phyloP scores from a whole-genome alignment of 2,888 invertebrate species.

The Cosmorhoe ocellata region DNA sequence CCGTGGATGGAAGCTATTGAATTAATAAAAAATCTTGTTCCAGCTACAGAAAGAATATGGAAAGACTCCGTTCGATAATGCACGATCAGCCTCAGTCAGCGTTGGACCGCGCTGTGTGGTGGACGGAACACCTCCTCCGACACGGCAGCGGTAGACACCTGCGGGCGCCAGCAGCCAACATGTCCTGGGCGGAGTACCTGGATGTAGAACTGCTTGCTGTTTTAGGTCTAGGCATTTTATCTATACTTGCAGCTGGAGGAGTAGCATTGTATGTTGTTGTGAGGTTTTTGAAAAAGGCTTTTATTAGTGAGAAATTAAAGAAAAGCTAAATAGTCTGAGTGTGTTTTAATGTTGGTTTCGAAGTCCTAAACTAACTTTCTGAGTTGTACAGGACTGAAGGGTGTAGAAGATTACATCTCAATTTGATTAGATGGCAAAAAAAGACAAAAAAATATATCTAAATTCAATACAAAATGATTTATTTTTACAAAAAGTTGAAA shows the following conservation, averaged over 20 bases:
- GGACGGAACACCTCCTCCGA: constrained; percentile 71
- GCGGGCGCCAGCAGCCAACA: constrained; percentile 51
- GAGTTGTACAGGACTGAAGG: too few species aligned
- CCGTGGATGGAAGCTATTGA: too few species aligned
- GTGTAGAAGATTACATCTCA: too few species aligned
- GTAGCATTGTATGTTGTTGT: background rate
- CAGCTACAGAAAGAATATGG: constrained; percentile 40
- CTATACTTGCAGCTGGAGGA: background rate
- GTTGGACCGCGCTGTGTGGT: constrained; percentile 68
- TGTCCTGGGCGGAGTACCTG: constrained; percentile 45
- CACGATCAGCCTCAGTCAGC: constrained; percentile 59
- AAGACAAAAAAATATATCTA: too few species aligned
- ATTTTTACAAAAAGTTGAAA: too few species aligned
- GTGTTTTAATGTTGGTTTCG: too few species aligned
- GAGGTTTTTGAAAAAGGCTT: background rate
- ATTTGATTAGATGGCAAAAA: too few species aligned
- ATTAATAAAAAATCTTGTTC: background rate
- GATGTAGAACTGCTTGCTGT: constrained; percentile 14
- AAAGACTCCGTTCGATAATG: constrained; percentile 43
- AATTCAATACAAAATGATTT: too few species aligned
- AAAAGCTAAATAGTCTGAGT: constrained; percentile 2
- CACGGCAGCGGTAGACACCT: constrained; percentile 65
- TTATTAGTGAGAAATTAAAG: constrained; percentile 9
- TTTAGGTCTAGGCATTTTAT: background rate
- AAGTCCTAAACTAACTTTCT: too few species aligned